Base-by-base conservation (phyloP, 2,888 invertebrate species). In the Diogma glabrata region DNA sequence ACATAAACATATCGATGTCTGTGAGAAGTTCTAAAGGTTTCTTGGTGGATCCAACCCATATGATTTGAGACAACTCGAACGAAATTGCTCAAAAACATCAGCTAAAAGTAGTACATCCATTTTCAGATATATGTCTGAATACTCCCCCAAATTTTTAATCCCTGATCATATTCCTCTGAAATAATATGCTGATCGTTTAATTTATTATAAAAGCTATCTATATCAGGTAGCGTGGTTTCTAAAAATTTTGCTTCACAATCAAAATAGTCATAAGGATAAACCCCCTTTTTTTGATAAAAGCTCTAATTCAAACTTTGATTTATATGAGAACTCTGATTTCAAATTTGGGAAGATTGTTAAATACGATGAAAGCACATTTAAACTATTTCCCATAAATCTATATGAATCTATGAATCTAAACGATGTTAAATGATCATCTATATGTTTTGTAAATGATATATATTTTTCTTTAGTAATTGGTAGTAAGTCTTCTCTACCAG, bases 391-490 rank as follows among this genome's bases (percentile, higher is more conserved):
- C 49, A 55, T 43, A 20, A 54, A 56, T 17, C 50, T 16, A 19
- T 23, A 53, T 7, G 48, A 51, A 26, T 55, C 55, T 7, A 55
- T 24, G 30, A 54, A 54, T 26, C 53, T 14, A 4, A 52, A 28
- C 7, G 43, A 19, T 5, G 51, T 50, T 12, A 47, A 28, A 17
- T 23, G 43, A 43, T 33, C 17, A 33, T 16, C 3, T 56, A 52
- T 14, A 9, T 51, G 43, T 16, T 40, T 53, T 20, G 47, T 47
- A 49, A 55, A 53, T 28, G 52, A 53, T 17, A 51, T 53, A 33
- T 49, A 55, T 30, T 47, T 51, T 48, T 57, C 54, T 12, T 46
- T 38, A 4, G 38, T 52, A 12, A 50, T 47, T 3, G 55, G 47
- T 10, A 57, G 50, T 2, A 53, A 33, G 7, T 30, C 19, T 3